A percentile compares a stretch with the other conserved stretches of the same genome.
Evolutionary conservation across 1,140 invertebrate species (phyloP).

Genomic region (Laupala kohalensis): DNA sequence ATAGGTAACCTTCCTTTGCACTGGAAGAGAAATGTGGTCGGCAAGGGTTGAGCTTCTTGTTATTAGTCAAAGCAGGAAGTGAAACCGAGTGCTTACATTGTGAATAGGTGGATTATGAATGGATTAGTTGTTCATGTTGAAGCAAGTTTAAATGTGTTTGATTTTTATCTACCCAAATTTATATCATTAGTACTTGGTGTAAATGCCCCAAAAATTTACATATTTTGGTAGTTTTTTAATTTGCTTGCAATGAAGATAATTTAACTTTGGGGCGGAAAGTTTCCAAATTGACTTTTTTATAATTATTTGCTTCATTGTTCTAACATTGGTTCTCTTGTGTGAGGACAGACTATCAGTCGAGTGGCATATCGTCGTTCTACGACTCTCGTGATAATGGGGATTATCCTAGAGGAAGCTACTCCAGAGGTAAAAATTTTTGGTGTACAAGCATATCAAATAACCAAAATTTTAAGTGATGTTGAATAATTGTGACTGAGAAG

Average conservation of each 20-base stretch:
- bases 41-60: background rate
- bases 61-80: background rate
- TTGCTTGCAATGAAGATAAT: too few species aligned
- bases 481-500: too few species aligned
- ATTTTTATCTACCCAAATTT: too few species aligned
- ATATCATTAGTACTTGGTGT: too few species aligned
- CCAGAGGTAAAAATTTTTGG: constrained; percentile 3
- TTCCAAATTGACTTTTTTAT: too few species aligned
- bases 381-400: constrained; percentile 13
- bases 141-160: too few species aligned
- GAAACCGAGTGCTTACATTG: background rate
- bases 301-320: too few species aligned
- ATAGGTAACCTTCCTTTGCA: background rate
- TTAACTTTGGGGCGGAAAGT: too few species aligned
- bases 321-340: background rate
- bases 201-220: too few species aligned
- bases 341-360: constrained; percentile 5
- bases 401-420: constrained; percentile 9
- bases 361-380: constrained; percentile 9
- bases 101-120: too few species aligned
- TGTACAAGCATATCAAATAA: background rate
- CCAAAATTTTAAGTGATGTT: background rate
- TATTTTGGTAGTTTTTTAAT: too few species aligned
- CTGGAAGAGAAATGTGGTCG: background rate
- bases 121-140: too few species aligned